Conservation (phyloP, 2,113 vertebrate genomes). For the Vulpes lagopus region DNA sequence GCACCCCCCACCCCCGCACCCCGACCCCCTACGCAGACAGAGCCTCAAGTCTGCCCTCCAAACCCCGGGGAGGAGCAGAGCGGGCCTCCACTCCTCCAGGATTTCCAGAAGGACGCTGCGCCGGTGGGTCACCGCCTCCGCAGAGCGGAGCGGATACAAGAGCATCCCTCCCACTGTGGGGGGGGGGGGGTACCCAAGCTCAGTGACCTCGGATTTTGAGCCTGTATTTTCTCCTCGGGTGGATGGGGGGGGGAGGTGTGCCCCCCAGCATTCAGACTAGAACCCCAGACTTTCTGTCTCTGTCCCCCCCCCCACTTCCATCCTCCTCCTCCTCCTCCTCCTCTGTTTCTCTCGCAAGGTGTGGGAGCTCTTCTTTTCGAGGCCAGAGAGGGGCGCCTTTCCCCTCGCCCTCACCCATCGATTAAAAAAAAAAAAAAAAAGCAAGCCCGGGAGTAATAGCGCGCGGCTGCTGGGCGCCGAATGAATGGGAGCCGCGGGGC, state of each 20-base stretch:
- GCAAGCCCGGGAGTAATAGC: not conserved
- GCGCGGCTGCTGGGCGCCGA: not conserved
- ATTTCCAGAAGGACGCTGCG: not conserved
- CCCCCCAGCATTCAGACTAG: not conserved
- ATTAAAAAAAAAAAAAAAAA: not conserved
- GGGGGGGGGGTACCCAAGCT: not conserved
- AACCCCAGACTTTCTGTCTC: not conserved
- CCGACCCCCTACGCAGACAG: rapidly evolving
- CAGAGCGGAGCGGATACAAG: not conserved
- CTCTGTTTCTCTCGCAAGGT: not conserved
- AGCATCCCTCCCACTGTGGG: not conserved
- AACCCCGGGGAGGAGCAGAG: not conserved
- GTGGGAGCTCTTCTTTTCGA: not conserved
- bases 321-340: not conserved
- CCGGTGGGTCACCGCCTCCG: not conserved
- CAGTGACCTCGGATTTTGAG: not conserved
- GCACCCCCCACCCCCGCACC: too few relatives aligned
- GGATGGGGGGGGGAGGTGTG: not conserved
- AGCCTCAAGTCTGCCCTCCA: not conserved
- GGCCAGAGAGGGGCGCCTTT: conserved; percentile 51
- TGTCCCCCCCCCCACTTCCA: not conserved
- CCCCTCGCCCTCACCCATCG: conserved; percentile 14
- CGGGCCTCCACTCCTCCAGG: not conserved
- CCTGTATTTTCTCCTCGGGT: not conserved
- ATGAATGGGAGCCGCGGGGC: conserved; percentile 55